phyloP scores from a whole-genome alignment of 2,797 vertebrate genomes.

The Phataginus tetradactyla region DNA sequence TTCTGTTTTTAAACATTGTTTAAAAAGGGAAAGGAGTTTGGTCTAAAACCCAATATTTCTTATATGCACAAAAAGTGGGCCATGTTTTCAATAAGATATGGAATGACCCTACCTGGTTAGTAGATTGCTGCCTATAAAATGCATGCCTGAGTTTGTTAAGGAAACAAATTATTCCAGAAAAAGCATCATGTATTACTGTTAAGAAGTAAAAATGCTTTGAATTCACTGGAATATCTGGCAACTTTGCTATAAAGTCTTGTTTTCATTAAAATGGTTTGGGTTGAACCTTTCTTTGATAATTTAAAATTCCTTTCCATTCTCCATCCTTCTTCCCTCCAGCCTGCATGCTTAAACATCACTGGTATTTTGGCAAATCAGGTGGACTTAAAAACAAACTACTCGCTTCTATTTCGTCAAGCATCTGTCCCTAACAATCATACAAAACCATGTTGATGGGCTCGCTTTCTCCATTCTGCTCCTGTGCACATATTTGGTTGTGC shows the following conservation, averaged over 20 bases:
- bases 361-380: conserved; percentile 64
- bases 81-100: neutral
- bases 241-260: conserved; percentile 61
- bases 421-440: neutral
- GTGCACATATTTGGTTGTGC: neutral
- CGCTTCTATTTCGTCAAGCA: conserved; percentile 7
- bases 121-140: neutral
- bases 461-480: neutral
- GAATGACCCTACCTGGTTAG: neutral
- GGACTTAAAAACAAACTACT: conserved; percentile 55
- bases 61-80: neutral
- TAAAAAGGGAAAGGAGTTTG: neutral
- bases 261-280: conserved; percentile 69
- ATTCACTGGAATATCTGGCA: conserved; percentile 42
- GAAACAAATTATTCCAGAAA: conserved; percentile 31
- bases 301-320: conserved; percentile 67
- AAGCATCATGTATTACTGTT: conserved; percentile 33
- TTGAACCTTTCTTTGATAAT: conserved; percentile 67
- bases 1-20: neutral
- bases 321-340: conserved; percentile 3
- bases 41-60: conserved; percentile 55
- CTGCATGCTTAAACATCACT: conserved; percentile 46
- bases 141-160: neutral
- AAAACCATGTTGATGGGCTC: neutral
- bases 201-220: conserved; percentile 60